phyloP scores from a whole-genome alignment of 2,113 vertebrate species.

The Andinoacara biseriatus region DNA sequence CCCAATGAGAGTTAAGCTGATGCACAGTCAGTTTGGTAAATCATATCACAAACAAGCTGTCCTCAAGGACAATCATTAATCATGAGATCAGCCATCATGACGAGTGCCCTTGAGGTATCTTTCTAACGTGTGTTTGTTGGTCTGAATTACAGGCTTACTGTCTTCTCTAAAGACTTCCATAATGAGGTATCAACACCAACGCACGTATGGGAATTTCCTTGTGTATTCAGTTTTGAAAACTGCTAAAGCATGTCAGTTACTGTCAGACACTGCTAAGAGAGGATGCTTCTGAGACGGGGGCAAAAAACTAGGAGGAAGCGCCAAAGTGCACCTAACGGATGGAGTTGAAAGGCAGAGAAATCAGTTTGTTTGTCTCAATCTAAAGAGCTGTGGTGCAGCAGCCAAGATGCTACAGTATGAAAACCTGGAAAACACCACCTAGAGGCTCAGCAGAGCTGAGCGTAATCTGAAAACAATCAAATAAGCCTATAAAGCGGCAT shows the following conservation, averaged over 20 bases:
- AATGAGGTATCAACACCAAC: neutral
- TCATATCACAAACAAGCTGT: constrained; percentile 67
- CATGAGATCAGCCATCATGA: constrained; percentile 55
- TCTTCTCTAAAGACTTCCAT: constrained; percentile 18
- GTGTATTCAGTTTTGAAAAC: constrained; percentile 28
- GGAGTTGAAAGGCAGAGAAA: neutral
- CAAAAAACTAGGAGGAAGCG: neutral
- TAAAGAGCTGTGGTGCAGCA: neutral
- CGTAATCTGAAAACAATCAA: constrained; percentile 24
- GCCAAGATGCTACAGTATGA: neutral
- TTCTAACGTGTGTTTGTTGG: constrained; percentile 10
- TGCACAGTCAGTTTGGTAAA: constrained; percentile 49
- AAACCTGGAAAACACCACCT: neutral
- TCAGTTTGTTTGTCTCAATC: neutral
- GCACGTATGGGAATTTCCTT: constrained; percentile 29
- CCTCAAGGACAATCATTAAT: constrained; percentile 73
- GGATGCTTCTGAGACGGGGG: neutral
- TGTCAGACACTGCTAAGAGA: neutral
- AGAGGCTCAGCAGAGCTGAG: constrained; percentile 3
- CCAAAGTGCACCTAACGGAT: neutral
- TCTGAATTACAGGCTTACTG: constrained; percentile 6
- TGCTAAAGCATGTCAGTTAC: constrained; percentile 5
- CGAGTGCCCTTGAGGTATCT: constrained; percentile 56
- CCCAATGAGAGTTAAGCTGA: constrained; percentile 28
- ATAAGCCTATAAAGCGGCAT: constrained; percentile 24